These are phyloP conservation scores for Gortyna flavago DNA, from an alignment of 2,888 invertebrate species.

Conservation along the genomic window DNA sequence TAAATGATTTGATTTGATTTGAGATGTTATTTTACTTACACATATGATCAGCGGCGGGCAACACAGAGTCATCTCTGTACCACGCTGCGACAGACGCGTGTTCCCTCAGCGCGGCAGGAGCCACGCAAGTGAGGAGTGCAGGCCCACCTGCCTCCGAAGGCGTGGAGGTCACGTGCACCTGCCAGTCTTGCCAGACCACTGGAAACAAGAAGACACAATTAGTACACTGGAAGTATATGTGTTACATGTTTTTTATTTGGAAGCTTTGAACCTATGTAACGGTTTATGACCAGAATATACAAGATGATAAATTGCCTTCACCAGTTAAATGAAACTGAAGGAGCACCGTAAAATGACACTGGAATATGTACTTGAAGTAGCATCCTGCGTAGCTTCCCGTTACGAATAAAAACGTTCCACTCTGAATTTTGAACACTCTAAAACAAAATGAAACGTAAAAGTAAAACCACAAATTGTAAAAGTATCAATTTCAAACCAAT, in stretches of 20 bases:
- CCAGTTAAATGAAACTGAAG: background rate
- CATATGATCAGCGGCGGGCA: slow-evolving; percentile 89
- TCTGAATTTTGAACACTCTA: background rate
- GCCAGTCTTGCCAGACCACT: slow-evolving; percentile 94
- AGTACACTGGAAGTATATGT: background rate
- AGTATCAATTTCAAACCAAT: slow-evolving; percentile 53
- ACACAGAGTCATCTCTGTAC: slow-evolving; percentile 94
- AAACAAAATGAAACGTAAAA: slow-evolving; percentile 14
- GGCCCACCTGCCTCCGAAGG: slow-evolving; percentile 93
- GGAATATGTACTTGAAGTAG: background rate
- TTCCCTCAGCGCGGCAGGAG: slow-evolving; percentile 91
- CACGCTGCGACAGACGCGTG: slow-evolving; percentile 94
- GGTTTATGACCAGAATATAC: background rate
- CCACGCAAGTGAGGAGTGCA: slow-evolving; percentile 92
- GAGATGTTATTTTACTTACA: slow-evolving; percentile 73
- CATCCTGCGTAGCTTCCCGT: background rate
- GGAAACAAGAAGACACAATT: slow-evolving; percentile 69
- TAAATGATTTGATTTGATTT: too few species aligned
- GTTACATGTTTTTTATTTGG: background rate
- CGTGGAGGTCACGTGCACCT: slow-evolving; percentile 93
- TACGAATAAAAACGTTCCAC: background rate
- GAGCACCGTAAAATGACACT: too few species aligned
- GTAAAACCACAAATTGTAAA: slow-evolving; percentile 7
- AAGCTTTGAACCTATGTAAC: background rate
- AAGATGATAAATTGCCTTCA: background rate